Conservation (phyloP, 1,140 invertebrate species). For the Apis florea region DNA sequence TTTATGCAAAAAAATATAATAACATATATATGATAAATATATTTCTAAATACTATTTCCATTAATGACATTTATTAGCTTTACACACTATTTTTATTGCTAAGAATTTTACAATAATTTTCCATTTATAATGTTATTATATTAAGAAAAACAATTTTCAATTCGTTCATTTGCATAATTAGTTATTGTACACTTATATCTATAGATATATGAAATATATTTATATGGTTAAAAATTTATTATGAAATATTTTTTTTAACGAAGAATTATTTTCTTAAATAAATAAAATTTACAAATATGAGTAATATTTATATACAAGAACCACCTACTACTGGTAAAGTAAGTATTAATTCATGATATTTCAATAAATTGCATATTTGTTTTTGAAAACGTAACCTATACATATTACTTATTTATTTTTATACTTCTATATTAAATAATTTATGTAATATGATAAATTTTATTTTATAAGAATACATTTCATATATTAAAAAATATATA, state of each 20-base stretch:
- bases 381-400: conserved; percentile 27
- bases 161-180: too few species aligned
- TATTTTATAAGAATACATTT: conserved; percentile 9
- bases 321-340: conserved; percentile 97
- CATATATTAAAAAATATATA: conserved; percentile 53
- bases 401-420: conserved; percentile 29
- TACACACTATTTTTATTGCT: neutral
- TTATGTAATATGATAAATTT: conserved; percentile 1
- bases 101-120: neutral
- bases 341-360: conserved; percentile 60
- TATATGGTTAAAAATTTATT: neutral
- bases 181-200: too few species aligned
- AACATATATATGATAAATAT: neutral
- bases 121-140: too few species aligned
- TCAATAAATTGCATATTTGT: neutral
- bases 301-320: conserved; percentile 98
- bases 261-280: neutral
- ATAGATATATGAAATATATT: too few species aligned
- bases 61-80: neutral
- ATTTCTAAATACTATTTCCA: neutral
- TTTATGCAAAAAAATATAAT: neutral
- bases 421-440: conserved; percentile 28
- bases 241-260: conserved; percentile 3
- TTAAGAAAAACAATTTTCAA: too few species aligned
- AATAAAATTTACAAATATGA: conserved; percentile 81